Conservation (phyloP, 2,113 vertebrate species). For the Vidua chalybeata region DNA sequence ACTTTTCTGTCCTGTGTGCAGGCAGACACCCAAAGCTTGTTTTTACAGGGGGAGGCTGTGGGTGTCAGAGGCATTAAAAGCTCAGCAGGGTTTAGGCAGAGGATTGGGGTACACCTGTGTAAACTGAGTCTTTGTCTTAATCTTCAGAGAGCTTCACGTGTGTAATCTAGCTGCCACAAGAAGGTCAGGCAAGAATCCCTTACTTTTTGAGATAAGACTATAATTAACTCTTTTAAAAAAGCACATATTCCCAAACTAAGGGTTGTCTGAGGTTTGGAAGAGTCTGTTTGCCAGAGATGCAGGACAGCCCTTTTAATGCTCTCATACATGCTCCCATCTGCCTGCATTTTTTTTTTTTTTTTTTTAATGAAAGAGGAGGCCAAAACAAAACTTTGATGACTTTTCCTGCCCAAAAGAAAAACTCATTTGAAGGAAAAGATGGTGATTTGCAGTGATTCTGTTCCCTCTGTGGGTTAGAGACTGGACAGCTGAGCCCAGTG, state of each 20-base stretch:
- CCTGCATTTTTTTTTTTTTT: background rate
- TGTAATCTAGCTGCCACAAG: background rate
- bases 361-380: background rate
- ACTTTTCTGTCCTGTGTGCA: background rate
- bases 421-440: background rate
- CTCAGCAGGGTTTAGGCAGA: background rate
- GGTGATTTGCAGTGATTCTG: background rate
- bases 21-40: background rate
- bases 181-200: background rate
- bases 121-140: background rate
- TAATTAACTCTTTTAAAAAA: background rate
- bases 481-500: background rate
- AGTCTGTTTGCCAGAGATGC: background rate
- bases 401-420: background rate
- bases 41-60: background rate
- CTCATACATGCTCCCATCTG: background rate
- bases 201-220: background rate
- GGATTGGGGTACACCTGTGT: background rate
- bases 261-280: background rate
- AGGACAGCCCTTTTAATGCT: background rate
- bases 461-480: background rate
- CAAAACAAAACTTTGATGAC: background rate
- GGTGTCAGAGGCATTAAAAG: background rate
- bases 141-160: background rate
- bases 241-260: background rate